These are phyloP conservation scores for Nasonia oneida DNA, from an alignment of 2,888 invertebrate species.

Conservation along the genomic window DNA sequence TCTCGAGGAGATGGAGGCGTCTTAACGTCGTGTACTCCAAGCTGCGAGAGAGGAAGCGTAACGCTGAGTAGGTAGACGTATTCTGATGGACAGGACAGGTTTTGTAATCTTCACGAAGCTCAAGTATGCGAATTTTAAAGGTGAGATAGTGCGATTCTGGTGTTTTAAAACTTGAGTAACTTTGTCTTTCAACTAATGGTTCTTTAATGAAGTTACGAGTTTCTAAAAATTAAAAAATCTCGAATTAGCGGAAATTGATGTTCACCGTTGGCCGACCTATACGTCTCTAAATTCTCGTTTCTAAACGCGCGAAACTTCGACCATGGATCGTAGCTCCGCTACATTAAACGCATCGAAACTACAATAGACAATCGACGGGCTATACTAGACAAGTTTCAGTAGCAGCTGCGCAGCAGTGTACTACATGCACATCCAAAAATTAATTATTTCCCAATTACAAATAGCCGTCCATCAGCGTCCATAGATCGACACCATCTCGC, in stretches of 20 bases:
- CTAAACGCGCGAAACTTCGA: background rate
- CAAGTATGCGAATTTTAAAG: conserved; percentile 51
- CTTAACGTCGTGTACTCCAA: background rate
- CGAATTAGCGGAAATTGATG: background rate
- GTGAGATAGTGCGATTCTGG: conserved; percentile 9
- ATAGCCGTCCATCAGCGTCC: conserved; percentile 62
- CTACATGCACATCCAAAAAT: conserved; percentile 44
- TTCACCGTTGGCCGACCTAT: background rate
- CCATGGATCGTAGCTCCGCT: background rate
- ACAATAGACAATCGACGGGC: conserved; percentile 34
- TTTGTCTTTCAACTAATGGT: background rate
- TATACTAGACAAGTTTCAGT: conserved; percentile 32
- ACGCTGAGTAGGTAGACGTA: conserved; percentile 30
- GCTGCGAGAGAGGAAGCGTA: background rate
- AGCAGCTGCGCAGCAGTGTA: background rate
- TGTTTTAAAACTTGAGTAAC: background rate
- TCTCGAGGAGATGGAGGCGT: background rate
- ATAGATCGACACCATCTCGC: conserved; percentile 51
- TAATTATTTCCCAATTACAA: conserved; percentile 60
- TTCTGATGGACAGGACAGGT: conserved; percentile 26
- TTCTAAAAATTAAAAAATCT: background rate
- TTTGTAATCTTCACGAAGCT: background rate
- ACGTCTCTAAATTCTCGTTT: background rate
- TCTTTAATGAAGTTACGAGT: too few relatives aligned
- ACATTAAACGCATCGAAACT: background rate